phyloP scores from a whole-genome alignment of 2,888 invertebrate species.

The Cosmia trapezina region DNA sequence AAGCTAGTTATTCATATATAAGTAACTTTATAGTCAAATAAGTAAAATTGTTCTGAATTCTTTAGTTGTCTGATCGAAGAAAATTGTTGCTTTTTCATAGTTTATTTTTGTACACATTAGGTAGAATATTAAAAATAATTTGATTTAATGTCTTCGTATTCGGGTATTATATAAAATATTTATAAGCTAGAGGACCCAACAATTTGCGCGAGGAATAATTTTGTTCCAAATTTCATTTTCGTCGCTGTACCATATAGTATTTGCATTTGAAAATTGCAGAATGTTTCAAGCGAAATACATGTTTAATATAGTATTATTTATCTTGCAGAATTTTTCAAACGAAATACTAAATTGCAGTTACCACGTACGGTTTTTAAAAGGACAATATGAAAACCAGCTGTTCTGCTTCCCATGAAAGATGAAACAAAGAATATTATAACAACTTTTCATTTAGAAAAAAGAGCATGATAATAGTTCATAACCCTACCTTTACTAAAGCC shows the following conservation, averaged over 20 bases:
- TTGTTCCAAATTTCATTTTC: conserved; percentile 10
- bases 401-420: not conserved
- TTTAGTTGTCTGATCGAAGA: not conserved
- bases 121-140: not conserved
- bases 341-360: not conserved
- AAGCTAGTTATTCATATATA: too few species aligned
- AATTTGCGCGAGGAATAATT: conserved; percentile 7
- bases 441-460: not conserved
- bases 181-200: not conserved
- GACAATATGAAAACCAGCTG: not conserved
- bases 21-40: too few species aligned
- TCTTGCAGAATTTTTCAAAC: conserved; percentile 17
- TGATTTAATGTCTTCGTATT: not conserved
- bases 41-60: not conserved
- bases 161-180: not conserved
- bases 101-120: too few species aligned
- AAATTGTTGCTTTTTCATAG: not conserved
- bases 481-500: not conserved
- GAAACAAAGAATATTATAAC: not conserved
- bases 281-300: not conserved
- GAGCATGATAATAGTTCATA: not conserved
- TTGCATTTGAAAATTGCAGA: conserved; percentile 49
- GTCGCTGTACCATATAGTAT: conserved; percentile 11
- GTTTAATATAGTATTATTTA: conserved; percentile 46
- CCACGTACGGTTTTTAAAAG: not conserved